A percentile compares a stretch with the other conserved stretches of the same genome.
These are phyloP conservation scores for Belgica antarctica DNA, from an alignment of 2,888 invertebrate species.

Conservation along the genomic window DNA sequence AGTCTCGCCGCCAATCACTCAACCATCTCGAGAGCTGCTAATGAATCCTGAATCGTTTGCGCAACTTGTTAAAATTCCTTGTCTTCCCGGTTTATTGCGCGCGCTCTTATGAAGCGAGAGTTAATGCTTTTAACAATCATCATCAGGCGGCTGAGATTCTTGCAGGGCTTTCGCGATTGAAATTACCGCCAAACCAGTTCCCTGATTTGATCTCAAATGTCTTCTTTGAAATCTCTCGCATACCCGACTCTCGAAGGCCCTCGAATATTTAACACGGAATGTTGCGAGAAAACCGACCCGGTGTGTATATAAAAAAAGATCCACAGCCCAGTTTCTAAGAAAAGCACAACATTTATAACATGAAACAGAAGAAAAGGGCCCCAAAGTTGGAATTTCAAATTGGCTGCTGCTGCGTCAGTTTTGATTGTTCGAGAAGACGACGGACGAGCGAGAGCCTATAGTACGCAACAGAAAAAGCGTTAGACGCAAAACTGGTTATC, in stretches of 20 bases:
- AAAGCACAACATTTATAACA: constrained; percentile 13
- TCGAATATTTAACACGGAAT: constrained; percentile 34
- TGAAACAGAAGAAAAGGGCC: constrained; percentile 38
- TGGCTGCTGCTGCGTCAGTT: constrained; percentile 21
- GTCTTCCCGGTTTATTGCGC: background rate
- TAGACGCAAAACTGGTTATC: constrained; percentile 40
- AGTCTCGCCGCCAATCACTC: background rate
- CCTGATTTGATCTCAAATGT: no score
- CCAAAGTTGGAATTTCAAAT: constrained; percentile 36
- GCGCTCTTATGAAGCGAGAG: constrained; percentile 1
- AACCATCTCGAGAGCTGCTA: constrained; percentile 5
- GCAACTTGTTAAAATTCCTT: background rate
- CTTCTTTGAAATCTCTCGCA: no score
- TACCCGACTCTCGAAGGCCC: no score
- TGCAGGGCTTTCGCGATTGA: no score
- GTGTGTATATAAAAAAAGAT: background rate
- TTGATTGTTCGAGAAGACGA: no score
- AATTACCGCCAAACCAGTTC: no score
- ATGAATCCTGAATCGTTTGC: background rate
- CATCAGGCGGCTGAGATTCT: constrained; percentile 18
- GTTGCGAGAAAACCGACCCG: constrained; percentile 22
- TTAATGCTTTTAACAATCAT: constrained; percentile 32
- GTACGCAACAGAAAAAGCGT: constrained; percentile 36
- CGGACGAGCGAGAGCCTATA: background rate
- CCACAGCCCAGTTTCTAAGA: constrained; percentile 36